These are phyloP conservation scores for Xiphophorus couchianus DNA, from an alignment of 2,113 vertebrate species.

Conservation along the genomic window DNA sequence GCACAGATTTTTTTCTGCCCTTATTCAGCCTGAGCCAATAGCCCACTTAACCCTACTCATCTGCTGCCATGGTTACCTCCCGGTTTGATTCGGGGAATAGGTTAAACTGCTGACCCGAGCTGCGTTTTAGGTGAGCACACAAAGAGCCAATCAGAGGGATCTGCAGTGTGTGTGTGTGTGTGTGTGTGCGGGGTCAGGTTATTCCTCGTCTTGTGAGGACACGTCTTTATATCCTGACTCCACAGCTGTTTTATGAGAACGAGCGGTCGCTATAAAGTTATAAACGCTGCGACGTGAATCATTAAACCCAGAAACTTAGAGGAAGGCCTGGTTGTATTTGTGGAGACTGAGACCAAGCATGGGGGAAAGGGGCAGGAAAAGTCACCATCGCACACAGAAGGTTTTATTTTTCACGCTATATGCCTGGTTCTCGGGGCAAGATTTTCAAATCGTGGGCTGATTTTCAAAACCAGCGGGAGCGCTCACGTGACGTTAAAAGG, in stretches of 20 bases:
- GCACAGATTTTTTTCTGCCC: neutral
- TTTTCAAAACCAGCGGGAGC: too few relatives aligned
- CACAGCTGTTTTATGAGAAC: neutral
- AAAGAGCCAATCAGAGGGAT: neutral
- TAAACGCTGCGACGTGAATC: too few relatives aligned
- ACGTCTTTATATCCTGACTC: neutral
- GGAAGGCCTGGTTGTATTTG: neutral
- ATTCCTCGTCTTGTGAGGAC: neutral
- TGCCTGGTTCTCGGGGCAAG: too few relatives aligned
- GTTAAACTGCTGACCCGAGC: constrained; percentile 1
- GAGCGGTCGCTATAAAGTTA: neutral
- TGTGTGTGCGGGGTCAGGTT: neutral
- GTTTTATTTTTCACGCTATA: too few relatives aligned
- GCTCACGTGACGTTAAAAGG: too few relatives aligned
- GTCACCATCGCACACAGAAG: too few relatives aligned
- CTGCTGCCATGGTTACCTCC: constrained; percentile 32
- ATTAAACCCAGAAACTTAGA: neutral
- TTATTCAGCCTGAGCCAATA: neutral
- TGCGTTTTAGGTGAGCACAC: neutral
- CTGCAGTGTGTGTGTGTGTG: neutral
- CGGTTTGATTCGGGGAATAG: neutral
- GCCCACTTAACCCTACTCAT: neutral
- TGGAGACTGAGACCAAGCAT: too few relatives aligned
- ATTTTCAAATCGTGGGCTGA: too few relatives aligned
- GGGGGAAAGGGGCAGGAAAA: too few relatives aligned